A percentile compares a stretch with the other conserved stretches of the same genome.
Evolutionary conservation across 2,888 invertebrate species (phyloP).

Genomic region (Eupithecia centaureata): DNA sequence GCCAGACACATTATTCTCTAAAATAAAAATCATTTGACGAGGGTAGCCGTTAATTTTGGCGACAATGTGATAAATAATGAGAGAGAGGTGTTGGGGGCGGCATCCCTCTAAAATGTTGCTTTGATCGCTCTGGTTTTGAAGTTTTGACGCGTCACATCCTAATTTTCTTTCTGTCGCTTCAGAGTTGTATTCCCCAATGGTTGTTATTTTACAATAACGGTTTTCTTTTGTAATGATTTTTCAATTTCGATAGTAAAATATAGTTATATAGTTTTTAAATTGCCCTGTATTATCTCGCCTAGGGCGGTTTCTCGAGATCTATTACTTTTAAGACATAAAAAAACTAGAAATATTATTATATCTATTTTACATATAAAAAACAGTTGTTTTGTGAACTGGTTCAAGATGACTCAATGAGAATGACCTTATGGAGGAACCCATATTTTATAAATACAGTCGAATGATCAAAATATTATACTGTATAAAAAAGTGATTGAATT

Average conservation of each 20-base stretch:
- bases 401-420: too few species aligned
- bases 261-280: too few species aligned
- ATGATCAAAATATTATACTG: too few species aligned
- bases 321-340: too few species aligned
- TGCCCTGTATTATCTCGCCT: background rate
- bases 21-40: conserved; percentile 83
- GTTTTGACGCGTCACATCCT: conserved; percentile 81
- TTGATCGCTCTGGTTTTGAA: conserved; percentile 77
- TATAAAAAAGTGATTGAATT: too few species aligned
- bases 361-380: too few species aligned
- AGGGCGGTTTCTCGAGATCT: too few species aligned
- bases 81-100: conserved; percentile 79
- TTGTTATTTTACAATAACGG: conserved; percentile 74
- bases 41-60: conserved; percentile 82
- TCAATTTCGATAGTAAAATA: conserved; percentile 57
- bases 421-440: too few species aligned
- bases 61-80: conserved; percentile 84
- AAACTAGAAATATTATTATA: too few species aligned
- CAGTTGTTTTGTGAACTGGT: too few species aligned
- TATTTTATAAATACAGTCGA: too few species aligned
- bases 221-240: conserved; percentile 70
- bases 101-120: conserved; percentile 67
- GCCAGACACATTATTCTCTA: conserved; percentile 78
- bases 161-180: conserved; percentile 75
- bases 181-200: conserved; percentile 58